phyloP scores from a whole-genome alignment of 2,888 invertebrate species.

The Melipona beecheii region DNA sequence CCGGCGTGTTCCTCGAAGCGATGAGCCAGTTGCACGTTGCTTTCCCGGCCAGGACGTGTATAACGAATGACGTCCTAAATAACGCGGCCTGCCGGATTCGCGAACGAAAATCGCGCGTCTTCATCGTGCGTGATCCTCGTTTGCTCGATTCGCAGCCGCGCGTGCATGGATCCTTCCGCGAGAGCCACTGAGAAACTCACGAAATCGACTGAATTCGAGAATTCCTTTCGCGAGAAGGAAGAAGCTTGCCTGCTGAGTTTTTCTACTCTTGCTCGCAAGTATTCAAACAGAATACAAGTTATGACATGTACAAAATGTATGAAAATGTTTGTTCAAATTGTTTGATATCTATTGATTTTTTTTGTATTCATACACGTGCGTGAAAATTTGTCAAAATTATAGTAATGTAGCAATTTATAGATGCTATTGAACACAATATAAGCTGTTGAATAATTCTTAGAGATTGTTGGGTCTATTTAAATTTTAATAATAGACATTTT shows the following conservation, averaged over 20 bases:
- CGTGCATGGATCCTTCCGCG: background rate
- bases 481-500: too few relatives aligned
- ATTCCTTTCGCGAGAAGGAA: background rate
- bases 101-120: slow-evolving; percentile 73
- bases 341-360: too few relatives aligned
- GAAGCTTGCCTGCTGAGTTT: background rate
- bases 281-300: too few relatives aligned
- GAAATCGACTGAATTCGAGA: background rate
- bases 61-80: slow-evolving; percentile 73
- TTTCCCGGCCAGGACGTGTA: slow-evolving; percentile 60
- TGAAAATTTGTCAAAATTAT: too few relatives aligned
- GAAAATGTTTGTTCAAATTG: too few relatives aligned
- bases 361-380: too few relatives aligned
- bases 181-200: background rate
- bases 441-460: too few relatives aligned
- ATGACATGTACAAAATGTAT: too few relatives aligned
- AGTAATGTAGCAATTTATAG: too few relatives aligned
- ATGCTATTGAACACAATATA: too few relatives aligned
- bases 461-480: too few relatives aligned
- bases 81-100: slow-evolving; percentile 70
- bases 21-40: slow-evolving; percentile 15
- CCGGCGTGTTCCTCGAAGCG: slow-evolving; percentile 17
- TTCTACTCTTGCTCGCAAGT: too few relatives aligned
- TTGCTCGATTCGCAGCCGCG: slow-evolving; percentile 5
- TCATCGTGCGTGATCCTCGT: slow-evolving; percentile 52